Conservation (phyloP, 2,113 vertebrate genomes). For the Xiphophorus couchianus region DNA sequence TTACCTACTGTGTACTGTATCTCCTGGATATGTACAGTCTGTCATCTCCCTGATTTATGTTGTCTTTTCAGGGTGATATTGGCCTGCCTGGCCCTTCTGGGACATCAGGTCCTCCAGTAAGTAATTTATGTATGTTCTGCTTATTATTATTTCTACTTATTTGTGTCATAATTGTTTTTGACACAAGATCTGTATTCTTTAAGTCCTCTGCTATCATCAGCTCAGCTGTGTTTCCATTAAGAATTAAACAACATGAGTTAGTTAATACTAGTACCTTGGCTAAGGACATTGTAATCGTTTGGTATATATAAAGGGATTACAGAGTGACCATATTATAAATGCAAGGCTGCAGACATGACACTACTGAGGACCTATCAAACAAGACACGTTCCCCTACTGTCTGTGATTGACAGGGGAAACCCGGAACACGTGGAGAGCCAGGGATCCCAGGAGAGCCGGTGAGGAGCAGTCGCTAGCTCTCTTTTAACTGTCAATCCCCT, state of each 20-base stretch:
- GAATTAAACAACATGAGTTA: conserved; percentile 11
- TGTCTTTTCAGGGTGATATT: conserved; percentile 84
- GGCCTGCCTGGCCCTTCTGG: conserved; percentile 84
- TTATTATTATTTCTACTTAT: not conserved
- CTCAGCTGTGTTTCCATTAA: conserved; percentile 32
- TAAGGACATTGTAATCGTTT: conserved; percentile 7
- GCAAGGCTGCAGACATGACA: conserved; percentile 51
- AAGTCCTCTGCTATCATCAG: conserved; percentile 38
- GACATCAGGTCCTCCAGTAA: conserved; percentile 79
- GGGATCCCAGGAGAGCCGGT: conserved; percentile 94
- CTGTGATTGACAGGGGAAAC: conserved; percentile 87
- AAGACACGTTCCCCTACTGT: conserved; percentile 36
- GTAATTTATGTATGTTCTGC: conserved; percentile 52
- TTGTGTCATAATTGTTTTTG: conserved; percentile 12
- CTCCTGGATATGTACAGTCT: conserved; percentile 14
- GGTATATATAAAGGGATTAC: conserved; percentile 9
- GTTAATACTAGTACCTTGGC: not conserved
- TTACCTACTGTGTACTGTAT: no score
- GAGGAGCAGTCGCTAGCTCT: conserved; percentile 75
- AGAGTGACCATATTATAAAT: conserved; percentile 40
- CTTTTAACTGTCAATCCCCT: conserved; percentile 75
- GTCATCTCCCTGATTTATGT: conserved; percentile 29
- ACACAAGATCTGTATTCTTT: conserved; percentile 44
- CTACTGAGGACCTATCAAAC: conserved; percentile 65
- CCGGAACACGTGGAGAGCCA: conserved; percentile 85